Evolutionary conservation across 92 coral and sea anemone genomes (phyloP).

Genomic region (Micromussa lordhowensis): DNA sequence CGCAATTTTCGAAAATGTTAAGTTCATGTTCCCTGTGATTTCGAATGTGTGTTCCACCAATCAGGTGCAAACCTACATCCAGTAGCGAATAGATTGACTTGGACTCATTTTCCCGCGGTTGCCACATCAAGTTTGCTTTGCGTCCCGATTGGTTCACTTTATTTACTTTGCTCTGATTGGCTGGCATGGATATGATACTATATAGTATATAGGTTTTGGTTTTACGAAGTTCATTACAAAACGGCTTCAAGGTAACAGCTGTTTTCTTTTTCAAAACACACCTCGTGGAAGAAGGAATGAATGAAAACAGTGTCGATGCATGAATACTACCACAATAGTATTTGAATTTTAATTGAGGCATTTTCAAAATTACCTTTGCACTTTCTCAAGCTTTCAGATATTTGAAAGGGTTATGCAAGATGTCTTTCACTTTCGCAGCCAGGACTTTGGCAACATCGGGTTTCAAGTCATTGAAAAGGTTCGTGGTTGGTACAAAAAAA

Average conservation of each 20-base stretch:
- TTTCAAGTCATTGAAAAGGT: constrained; percentile 65
- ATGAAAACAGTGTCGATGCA: neutral
- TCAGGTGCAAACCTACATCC: neutral
- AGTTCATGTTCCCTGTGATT: neutral
- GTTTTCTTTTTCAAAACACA: neutral
- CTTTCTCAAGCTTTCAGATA: constrained; percentile 46
- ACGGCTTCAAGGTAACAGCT: neutral
- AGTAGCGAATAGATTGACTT: neutral
- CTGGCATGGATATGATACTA: neutral
- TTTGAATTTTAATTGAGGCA: neutral
- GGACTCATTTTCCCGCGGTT: neutral
- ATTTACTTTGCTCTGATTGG: neutral
- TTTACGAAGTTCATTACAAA: neutral
- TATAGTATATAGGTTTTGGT: neutral
- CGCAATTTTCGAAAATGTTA: no score
- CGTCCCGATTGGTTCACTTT: neutral
- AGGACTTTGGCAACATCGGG: constrained; percentile 33
- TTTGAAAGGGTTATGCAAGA: constrained; percentile 74
- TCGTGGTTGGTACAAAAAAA: constrained; percentile 76
- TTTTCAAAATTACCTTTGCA: neutral
- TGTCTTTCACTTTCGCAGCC: constrained; percentile 63
- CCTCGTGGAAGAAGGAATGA: neutral
- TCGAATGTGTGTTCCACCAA: neutral
- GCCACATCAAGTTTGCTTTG: neutral
- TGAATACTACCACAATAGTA: neutral